Evolutionary conservation across 2,888 invertebrate genomes (phyloP).

Genomic region (Lithophane socia): DNA sequence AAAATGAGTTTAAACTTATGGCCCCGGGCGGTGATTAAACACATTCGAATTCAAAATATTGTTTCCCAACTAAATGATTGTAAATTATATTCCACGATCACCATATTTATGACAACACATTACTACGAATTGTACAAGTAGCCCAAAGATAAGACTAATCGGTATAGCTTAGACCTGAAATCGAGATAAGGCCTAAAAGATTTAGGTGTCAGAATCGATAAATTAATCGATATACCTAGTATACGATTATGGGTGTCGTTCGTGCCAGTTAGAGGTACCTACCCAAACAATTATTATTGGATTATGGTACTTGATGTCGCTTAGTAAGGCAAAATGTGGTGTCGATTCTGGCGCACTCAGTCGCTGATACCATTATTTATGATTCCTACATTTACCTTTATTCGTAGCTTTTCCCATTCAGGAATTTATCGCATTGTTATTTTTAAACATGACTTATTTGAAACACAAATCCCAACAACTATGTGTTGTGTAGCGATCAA

Average conservation of each 20-base stretch:
- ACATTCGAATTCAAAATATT: conserved; percentile 19
- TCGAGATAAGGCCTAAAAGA: conserved; percentile 21
- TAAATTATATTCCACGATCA: conserved; percentile 39
- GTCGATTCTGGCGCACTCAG: conserved; percentile 1
- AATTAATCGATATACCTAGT: conserved; percentile 18
- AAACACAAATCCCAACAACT: conserved; percentile 67
- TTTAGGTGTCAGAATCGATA: conserved; percentile 24
- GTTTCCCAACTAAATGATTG: conserved; percentile 16
- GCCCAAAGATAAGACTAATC: conserved; percentile 33
- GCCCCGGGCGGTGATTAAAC: background rate
- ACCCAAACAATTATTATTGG: conserved; percentile 17
- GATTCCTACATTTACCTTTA: conserved; percentile 30
- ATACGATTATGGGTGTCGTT: conserved; percentile 3
- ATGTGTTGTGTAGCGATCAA: conserved; percentile 65
- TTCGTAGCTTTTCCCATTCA: conserved; percentile 46
- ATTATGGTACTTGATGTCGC: conserved; percentile 17
- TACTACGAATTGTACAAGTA: conserved; percentile 17
- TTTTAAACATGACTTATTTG: conserved; percentile 67
- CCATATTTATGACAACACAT: conserved; percentile 44
- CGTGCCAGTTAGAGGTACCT: background rate
- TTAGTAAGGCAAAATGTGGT: conserved; percentile 30
- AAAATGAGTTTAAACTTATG: background rate
- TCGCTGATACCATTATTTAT: conserved; percentile 48
- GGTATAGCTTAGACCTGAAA: conserved; percentile 12
- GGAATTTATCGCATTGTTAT: conserved; percentile 63